Evolutionary conservation across 2,797 vertebrate species (phyloP), one percentile per base, ranked within the genome.

Genomic region (Enteromius afrohamiltoni): DNA sequence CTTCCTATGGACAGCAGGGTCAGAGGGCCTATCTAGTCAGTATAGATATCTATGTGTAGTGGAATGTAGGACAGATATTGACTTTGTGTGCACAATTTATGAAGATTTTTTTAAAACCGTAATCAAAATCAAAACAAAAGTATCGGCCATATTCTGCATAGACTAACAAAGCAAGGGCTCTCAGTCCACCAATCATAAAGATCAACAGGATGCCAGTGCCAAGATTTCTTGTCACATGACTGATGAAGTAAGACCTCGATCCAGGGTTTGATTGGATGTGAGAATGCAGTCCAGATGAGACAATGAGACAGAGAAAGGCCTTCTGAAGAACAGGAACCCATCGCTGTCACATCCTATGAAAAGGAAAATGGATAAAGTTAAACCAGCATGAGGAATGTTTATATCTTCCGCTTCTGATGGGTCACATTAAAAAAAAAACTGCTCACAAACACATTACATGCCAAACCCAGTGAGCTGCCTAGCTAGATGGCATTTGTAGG

Each of bases 111-210:
- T 60, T n/a, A 8, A 67, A 65, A 14, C 68, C 11, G 16, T 31
- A 77, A 74, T 11, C 51, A 69, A 70, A 55, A 17, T 40, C 13
- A 7, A 47, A 47, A 17, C 49, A 37, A 55, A 16, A 53, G 55
- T 60, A 26, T 53, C 65, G 84, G 86, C 77, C 83, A 84, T 87
- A 88, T 90, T 89, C 93, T 92, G 90, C 93, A 90, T 92, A 92
- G 93, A 92, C 92, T 88, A 92, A 89, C 79, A 87, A 89, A 92
- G 88, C 93, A 93, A 92, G 91, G 92, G 90, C 91, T 92, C 90
- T 92, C 91, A 88, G 90, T 88, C 83, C 86, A 29, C 67, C 19
- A 0, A 31, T 71, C 64, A 42, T 10, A 73, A 82, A 31, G 51
- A 26, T 65, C 62, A 82, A 82, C 75, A 82, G 82, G 60, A 85